Evolutionary conservation across 2,113 vertebrate species (phyloP).

Genomic region (Upupa epops): DNA sequence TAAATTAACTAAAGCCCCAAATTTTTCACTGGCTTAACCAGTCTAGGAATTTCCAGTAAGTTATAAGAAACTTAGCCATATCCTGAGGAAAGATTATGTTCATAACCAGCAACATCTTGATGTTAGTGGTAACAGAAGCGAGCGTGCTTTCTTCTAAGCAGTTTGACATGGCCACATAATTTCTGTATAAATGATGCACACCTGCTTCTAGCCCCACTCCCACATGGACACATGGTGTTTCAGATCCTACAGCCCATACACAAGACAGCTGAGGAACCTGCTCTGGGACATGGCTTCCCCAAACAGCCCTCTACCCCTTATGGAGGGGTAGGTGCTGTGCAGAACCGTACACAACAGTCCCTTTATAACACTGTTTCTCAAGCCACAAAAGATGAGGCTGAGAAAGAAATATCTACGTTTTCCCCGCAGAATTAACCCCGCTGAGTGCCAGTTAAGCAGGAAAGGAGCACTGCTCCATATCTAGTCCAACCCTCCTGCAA

Average conservation of each 20-base stretch:
- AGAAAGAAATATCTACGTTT: background rate
- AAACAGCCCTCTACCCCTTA: background rate
- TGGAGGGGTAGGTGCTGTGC: background rate
- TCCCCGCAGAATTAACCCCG: background rate
- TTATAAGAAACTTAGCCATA: background rate
- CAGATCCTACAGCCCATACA: accelerated
- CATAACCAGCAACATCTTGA: background rate
- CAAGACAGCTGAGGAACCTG: background rate
- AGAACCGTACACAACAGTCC: accelerated
- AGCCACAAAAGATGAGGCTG: background rate
- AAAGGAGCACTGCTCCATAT: no score
- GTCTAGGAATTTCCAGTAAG: background rate
- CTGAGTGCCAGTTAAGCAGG: background rate
- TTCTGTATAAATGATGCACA: background rate
- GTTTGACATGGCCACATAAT: background rate
- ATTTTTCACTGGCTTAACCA: background rate
- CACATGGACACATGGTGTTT: accelerated
- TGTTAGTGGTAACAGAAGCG: background rate
- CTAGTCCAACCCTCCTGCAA: no score
- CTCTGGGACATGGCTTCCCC: background rate
- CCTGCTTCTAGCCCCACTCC: background rate
- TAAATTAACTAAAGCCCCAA: background rate
- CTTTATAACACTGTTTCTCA: background rate
- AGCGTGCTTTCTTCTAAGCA: background rate
- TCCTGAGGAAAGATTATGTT: background rate